A percentile compares a stretch with the other conserved stretches of the same genome.
Conservation (phyloP, 2,113 vertebrate species). For the Austrofundulus limnaeus region DNA sequence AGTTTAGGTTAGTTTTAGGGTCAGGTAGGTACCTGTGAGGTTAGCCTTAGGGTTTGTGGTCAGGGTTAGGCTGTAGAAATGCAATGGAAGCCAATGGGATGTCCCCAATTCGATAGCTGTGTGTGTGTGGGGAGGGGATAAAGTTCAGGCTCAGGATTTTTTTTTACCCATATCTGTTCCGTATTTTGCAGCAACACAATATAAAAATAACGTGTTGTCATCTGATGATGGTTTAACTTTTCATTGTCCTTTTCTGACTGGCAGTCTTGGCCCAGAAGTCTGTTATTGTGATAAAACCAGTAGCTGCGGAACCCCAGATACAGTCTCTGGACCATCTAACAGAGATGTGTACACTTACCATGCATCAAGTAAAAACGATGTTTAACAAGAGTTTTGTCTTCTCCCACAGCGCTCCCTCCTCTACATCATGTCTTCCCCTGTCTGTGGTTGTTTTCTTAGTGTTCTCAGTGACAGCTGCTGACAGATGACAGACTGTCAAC, state of each 20-base stretch:
- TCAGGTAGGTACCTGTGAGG: too few relatives aligned
- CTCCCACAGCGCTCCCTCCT: conserved; percentile 16
- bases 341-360: not conserved
- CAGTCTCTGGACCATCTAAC: not conserved
- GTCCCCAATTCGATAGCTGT: too few relatives aligned
- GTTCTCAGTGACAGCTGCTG: conserved; percentile 60
- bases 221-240: not conserved
- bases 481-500: conserved; percentile 74
- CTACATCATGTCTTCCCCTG: conserved; percentile 26
- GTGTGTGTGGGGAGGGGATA: too few relatives aligned
- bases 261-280: not conserved
- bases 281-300: not conserved
- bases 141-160: too few relatives aligned
- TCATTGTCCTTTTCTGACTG: not conserved
- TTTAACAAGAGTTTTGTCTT: conserved; percentile 43
- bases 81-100: too few relatives aligned
- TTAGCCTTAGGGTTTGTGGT: too few relatives aligned
- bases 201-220: too few relatives aligned
- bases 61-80: too few relatives aligned
- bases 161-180: too few relatives aligned
- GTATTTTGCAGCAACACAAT: too few relatives aligned
- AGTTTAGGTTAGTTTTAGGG: too few relatives aligned
- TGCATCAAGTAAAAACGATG: conserved; percentile 10
- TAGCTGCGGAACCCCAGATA: not conserved
- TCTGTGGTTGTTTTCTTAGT: conserved; percentile 64